Conservation (phyloP, 2,113 vertebrate genomes). For the Nerophis lumbriciformis region DNA sequence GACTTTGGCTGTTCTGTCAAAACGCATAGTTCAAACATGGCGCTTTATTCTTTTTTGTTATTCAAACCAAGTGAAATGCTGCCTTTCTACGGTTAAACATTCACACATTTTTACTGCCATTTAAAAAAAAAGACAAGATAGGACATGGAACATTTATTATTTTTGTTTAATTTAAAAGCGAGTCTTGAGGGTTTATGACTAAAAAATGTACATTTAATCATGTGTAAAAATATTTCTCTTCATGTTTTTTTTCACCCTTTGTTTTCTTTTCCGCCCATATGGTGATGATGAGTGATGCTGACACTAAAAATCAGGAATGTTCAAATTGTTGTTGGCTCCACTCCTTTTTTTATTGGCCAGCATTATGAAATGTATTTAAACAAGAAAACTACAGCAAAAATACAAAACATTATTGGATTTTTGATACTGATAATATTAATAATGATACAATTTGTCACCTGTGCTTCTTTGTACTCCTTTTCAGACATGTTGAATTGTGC, state of each 20-base stretch:
- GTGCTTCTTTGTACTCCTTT: too few relatives aligned
- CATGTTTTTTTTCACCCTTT: background rate
- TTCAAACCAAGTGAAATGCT: slow-evolving; percentile 1
- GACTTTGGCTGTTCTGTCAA: slow-evolving; percentile 38
- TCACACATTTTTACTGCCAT: background rate
- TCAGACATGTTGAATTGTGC: too few relatives aligned
- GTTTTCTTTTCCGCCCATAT: slow-evolving; percentile 2
- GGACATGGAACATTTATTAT: background rate
- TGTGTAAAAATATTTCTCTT: background rate
- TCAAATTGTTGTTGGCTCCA: too few relatives aligned
- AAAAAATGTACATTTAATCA: background rate
- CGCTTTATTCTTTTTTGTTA: slow-evolving; percentile 28
- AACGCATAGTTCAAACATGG: slow-evolving; percentile 32
- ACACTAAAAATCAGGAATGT: slow-evolving; percentile 11
- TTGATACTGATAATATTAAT: too few relatives aligned
- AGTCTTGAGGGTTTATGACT: background rate
- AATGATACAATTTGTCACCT: too few relatives aligned
- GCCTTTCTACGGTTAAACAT: background rate
- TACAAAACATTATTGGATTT: too few relatives aligned
- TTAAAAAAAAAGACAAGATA: background rate
- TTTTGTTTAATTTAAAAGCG: background rate
- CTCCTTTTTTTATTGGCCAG: too few relatives aligned
- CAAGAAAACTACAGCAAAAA: too few relatives aligned
- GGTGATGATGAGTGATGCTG: slow-evolving; percentile 15
- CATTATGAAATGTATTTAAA: too few relatives aligned